A percentile compares a stretch with the other conserved stretches of the same genome.
Evolutionary conservation across 2,797 vertebrate species (phyloP).

Genomic region (Sciurus carolinensis): DNA sequence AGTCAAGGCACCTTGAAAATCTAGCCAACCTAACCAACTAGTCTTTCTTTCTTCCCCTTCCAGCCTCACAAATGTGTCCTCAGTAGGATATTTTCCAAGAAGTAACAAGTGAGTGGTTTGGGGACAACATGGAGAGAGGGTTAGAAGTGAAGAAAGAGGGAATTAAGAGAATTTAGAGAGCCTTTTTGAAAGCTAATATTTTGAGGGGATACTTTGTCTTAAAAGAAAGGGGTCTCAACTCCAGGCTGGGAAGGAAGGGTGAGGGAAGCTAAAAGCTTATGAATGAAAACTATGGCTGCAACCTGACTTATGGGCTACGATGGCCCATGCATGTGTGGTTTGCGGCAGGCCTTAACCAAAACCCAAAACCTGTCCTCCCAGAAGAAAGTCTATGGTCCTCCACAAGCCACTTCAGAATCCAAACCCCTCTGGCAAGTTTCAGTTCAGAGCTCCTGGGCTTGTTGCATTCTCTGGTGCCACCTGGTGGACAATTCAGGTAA

Average conservation of each 20-base stretch:
- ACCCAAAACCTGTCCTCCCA: neutral
- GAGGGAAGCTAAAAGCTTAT: neutral
- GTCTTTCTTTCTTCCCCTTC: neutral
- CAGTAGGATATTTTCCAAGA: neutral
- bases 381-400: constrained; percentile 35
- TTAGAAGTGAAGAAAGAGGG: neutral
- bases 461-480: constrained; percentile 70
- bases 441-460: neutral
- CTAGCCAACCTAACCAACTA: neutral
- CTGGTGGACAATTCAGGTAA: constrained; percentile 55
- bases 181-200: neutral
- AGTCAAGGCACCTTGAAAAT: neutral
- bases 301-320: neutral
- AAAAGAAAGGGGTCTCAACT: neutral
- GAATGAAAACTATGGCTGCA: neutral
- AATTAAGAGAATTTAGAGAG: constrained; percentile 24
- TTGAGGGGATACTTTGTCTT: neutral
- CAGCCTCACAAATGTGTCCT: neutral
- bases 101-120: constrained; percentile 15
- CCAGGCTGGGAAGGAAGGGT: neutral
- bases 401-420: neutral
- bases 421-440: neutral
- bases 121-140: neutral
- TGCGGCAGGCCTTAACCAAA: neutral
- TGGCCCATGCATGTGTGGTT: neutral